These are phyloP conservation scores for Podocnemis expansa DNA, from an alignment of 2,113 vertebrate species.

Conservation along the genomic window DNA sequence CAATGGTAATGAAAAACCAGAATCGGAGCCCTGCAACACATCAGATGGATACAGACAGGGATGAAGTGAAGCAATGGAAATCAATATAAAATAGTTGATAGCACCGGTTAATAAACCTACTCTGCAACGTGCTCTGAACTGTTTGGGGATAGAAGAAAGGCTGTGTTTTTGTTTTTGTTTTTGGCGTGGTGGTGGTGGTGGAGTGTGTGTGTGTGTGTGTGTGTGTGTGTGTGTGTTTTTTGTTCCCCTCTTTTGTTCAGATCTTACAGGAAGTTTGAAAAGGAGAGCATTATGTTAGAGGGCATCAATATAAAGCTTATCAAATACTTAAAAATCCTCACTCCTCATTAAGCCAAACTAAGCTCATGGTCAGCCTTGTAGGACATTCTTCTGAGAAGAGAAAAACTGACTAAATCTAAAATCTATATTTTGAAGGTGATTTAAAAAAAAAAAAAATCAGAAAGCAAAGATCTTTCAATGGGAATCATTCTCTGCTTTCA, in stretches of 20 bases:
- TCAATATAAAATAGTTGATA: slow-evolving; percentile 46
- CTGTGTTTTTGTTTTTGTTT: too few relatives aligned
- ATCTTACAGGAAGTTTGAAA: slow-evolving; percentile 30
- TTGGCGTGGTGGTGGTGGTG: too few relatives aligned
- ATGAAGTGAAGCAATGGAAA: slow-evolving; percentile 37
- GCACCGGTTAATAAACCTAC: slow-evolving; percentile 29
- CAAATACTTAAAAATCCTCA: neutral
- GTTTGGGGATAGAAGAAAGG: neutral
- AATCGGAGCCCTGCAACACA: neutral
- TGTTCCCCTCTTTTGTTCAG: too few relatives aligned
- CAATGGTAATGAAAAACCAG: slow-evolving; percentile 51
- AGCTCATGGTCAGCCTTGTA: slow-evolving; percentile 4
- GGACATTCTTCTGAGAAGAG: neutral
- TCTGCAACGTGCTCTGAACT: neutral
- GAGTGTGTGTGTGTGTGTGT: too few relatives aligned
- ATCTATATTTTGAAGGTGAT: slow-evolving; percentile 37
- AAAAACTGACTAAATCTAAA: slow-evolving; percentile 6
- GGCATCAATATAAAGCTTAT: neutral
- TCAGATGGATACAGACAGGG: neutral
- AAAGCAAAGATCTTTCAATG: slow-evolving; percentile 54
- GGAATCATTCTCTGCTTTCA: slow-evolving; percentile 40
- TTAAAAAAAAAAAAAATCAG: slow-evolving; percentile 68
- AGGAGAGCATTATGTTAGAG: slow-evolving; percentile 38
- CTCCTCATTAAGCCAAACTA: slow-evolving; percentile 15
- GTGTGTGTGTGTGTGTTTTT: too few relatives aligned